Evolutionary conservation across 2,113 vertebrate species (phyloP).

Genomic region (Nothoprocta perdicaria): DNA sequence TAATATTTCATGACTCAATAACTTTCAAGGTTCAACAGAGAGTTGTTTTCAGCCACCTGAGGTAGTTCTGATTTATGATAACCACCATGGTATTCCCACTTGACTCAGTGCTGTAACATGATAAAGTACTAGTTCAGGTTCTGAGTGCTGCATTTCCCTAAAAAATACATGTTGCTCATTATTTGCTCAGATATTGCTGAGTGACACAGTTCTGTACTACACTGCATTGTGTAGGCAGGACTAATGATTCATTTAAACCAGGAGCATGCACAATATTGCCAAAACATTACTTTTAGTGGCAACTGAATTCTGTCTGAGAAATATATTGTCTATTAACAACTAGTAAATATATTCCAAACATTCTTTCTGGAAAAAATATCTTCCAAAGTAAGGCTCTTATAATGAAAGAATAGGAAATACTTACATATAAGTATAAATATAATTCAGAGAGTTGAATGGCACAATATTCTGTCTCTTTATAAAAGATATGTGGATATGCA

Average conservation of each 20-base stretch:
- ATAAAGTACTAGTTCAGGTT: not conserved
- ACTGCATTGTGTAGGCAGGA: not conserved
- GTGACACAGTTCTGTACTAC: fast-evolving
- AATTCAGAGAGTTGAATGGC: not conserved
- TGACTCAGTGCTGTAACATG: not conserved
- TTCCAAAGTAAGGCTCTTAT: not conserved
- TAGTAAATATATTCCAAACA: not conserved
- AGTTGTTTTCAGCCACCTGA: not conserved
- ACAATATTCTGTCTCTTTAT: not conserved
- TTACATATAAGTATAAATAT: not conserved
- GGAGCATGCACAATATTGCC: not conserved
- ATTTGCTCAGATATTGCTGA: not conserved
- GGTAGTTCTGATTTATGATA: not conserved
- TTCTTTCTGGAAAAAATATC: not conserved
- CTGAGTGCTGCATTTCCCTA: not conserved
- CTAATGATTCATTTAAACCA: not conserved
- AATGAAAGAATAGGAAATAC: not conserved
- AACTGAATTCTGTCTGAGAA: not conserved
- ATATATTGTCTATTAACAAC: not conserved
- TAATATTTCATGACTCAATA: not conserved
- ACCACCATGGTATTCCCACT: fast-evolving
- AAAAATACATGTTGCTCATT: not conserved
- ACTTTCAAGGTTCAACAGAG: not conserved
- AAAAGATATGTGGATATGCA: not conserved
- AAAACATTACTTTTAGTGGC: not conserved